phyloP scores from a whole-genome alignment of 2,888 invertebrate species.

The Lamellibrachia satsuma region DNA sequence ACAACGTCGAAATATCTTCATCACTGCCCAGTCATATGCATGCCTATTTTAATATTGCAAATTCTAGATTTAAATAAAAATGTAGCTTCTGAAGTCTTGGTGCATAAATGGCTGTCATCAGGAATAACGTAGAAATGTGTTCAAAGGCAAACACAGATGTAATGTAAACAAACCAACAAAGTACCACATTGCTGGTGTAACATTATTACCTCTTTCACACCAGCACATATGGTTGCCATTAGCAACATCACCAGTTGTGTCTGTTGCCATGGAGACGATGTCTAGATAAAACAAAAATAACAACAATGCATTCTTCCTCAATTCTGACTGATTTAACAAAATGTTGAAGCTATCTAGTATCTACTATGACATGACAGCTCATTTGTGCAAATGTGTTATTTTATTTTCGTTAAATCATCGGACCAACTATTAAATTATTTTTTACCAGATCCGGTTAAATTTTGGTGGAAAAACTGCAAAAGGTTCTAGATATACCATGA shows the following conservation, averaged over 20 bases:
- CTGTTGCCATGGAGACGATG: conserved; percentile 40
- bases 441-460: too few species aligned
- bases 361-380: too few species aligned
- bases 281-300: conserved; percentile 33
- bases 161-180: neutral
- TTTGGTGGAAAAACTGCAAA: too few species aligned
- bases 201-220: conserved; percentile 38
- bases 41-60: neutral
- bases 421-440: too few species aligned
- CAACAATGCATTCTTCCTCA: neutral
- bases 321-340: neutral
- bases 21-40: neutral
- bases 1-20: too few species aligned
- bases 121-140: neutral
- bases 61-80: neutral
- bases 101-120: neutral
- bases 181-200: neutral
- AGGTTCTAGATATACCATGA: too few species aligned
- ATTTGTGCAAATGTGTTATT: too few species aligned
- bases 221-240: conserved; percentile 47
- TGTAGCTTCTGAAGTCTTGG: neutral
- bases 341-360: too few species aligned
- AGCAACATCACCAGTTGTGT: conserved; percentile 44
- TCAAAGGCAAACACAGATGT: neutral
- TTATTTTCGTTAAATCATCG: too few species aligned